Conservation (phyloP, 2,113 vertebrate species). For the Lamprotornis superbus region DNA sequence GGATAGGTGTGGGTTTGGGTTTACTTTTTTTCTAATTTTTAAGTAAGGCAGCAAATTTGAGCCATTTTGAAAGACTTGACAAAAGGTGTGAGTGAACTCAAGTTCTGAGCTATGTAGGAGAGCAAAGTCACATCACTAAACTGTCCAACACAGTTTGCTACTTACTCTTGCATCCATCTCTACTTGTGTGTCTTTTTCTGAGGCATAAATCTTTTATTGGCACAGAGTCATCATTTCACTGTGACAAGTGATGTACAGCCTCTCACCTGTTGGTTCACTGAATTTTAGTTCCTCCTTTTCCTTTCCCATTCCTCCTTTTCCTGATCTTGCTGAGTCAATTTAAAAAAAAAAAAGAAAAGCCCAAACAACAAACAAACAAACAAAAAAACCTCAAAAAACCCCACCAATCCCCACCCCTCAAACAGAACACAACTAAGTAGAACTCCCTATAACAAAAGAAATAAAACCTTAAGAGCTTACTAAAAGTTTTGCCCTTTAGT, state of each 20-base stretch:
- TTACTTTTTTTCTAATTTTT: not conserved
- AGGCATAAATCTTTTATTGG: not conserved
- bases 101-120: not conserved
- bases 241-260: not conserved
- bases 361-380: not conserved
- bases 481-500: not conserved
- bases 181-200: not conserved
- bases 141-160: not conserved
- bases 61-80: not conserved
- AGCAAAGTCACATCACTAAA: not conserved
- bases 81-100: not conserved
- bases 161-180: not conserved
- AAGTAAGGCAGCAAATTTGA: not conserved
- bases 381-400: fast-evolving
- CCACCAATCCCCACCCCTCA: not conserved
- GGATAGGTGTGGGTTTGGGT: not conserved
- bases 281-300: not conserved
- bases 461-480: not conserved
- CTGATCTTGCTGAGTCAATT: not conserved
- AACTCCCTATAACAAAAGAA: not conserved
- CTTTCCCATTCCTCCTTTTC: not conserved
- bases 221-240: not conserved
- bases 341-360: not conserved
- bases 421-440: not conserved
- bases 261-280: not conserved